Evolutionary conservation across 1,140 invertebrate genomes (phyloP).

Genomic region (Ceratosolen fusciceps): DNA sequence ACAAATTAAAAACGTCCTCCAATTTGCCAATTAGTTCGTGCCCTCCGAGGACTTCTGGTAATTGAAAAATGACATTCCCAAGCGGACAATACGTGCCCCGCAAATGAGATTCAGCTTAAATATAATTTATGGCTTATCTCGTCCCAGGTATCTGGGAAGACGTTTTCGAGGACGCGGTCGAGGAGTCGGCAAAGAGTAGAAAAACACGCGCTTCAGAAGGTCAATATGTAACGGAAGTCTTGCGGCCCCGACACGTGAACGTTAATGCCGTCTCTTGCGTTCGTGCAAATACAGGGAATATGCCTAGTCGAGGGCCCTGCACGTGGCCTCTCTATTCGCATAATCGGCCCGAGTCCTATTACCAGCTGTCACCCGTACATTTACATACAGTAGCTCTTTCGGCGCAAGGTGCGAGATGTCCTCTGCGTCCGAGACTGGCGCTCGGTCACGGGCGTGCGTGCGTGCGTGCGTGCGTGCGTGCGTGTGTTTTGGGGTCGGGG

Average conservation of each 20-base stretch:
- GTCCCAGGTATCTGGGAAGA: not conserved
- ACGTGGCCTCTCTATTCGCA: not conserved
- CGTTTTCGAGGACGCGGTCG: not conserved
- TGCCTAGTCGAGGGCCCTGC: not conserved
- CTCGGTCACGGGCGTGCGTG: no score
- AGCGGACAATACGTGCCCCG: not conserved
- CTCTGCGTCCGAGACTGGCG: no score
- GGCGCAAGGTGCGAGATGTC: conserved; percentile 21
- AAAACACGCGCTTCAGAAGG: not conserved
- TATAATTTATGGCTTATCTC: not conserved
- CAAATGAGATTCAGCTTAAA: not conserved
- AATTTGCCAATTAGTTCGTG: no score
- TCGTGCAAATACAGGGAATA: conserved; percentile 30
- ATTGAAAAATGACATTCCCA: not conserved
- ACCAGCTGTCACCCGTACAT: conserved; percentile 34
- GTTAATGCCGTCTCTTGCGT: not conserved
- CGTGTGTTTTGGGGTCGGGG: no score
- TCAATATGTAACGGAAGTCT: not conserved
- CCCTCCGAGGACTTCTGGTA: no score
- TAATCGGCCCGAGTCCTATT: not conserved
- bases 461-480: no score
- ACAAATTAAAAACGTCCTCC: no score
- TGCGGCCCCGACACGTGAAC: not conserved
- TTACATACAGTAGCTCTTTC: conserved; percentile 49
- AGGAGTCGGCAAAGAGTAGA: not conserved